Evolutionary conservation across 2,888 invertebrate genomes (phyloP), one percentile per base, ranked within the genome.

Genomic region (Apotomis betuletana): DNA sequence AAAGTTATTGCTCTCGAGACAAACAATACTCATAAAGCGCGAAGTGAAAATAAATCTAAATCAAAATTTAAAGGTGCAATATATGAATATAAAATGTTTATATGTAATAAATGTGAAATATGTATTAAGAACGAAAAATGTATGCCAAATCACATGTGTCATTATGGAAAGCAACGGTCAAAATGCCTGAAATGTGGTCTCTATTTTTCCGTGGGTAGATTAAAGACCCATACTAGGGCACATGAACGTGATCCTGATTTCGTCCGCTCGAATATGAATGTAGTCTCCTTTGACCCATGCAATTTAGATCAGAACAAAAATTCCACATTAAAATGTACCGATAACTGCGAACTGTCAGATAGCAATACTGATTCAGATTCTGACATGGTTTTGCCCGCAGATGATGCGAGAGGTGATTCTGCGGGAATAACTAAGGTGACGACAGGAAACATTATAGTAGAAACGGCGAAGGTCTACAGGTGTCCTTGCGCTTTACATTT

Each of bases 401-500:
- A 70, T 62, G 67, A 71, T n/a, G 65, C 55, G 51, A 15, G 59
- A 65, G 62, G 13, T 36, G 44, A 70, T 58, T n/a, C 58, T 52
- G 44, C 65, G 51, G 65, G 41, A 13, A 41, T 64, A 6, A n/a
- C 44, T 10, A 4, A 12, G 44, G 15, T 8, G 57, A 67, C 12
- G 9, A 44, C 38, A 51, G 61, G 67, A 62, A 46, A 3, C n/a
- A 36, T 69, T 4, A 51, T 61, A 0, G 76, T 78, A 69, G 73
- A 79, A 69, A 69, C 49, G 49, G 81, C 77, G 13, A 82, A 76
- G 71, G 75, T 90, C 70, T 90, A 85, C 76, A 88, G 85, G 80
- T 91, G 90, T 77, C 64, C 69, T 4, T 91, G 90, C 79, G 89
- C 86, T 4, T 80, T 90, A 68, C 84, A 89, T 79, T 90, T 86